Percentiles rank a stretch among this genome's conserved stretches.
phyloP scores from a whole-genome alignment of 1,140 invertebrate genomes.

The Acarapis woodi region DNA sequence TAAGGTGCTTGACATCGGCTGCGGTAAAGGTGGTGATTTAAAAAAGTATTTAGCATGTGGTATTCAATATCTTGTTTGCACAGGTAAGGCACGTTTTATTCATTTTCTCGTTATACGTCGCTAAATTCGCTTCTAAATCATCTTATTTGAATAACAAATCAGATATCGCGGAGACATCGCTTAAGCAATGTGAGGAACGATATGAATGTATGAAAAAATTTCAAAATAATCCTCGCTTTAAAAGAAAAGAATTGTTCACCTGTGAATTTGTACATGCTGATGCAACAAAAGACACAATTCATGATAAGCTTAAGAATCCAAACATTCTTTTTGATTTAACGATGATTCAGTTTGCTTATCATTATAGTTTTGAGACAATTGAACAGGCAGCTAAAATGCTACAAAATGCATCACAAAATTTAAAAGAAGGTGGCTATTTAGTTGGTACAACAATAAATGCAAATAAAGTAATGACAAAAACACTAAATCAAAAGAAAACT shows the following conservation, averaged over 20 bases:
- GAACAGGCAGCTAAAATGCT: constrained; percentile 75
- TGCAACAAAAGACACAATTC: constrained; percentile 38
- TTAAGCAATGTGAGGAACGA: constrained; percentile 32
- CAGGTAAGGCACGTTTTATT: constrained; percentile 18
- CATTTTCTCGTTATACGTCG: neutral
- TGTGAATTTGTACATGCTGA: constrained; percentile 76
- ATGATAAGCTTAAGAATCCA: constrained; percentile 23
- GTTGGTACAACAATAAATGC: constrained; percentile 87
- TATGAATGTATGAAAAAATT: constrained; percentile 11
- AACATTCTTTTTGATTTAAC: constrained; percentile 55
- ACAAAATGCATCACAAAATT: constrained; percentile 57
- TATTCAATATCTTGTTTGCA: constrained; percentile 61
- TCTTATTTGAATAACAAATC: constrained; percentile 9
- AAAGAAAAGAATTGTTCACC: constrained; percentile 30
- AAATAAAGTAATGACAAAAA: constrained; percentile 42
- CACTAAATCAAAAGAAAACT: neutral
- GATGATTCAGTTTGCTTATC: constrained; percentile 87
- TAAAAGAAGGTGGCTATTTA: constrained; percentile 68
- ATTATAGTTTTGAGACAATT: constrained; percentile 48
- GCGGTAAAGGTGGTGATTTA: constrained; percentile 87
- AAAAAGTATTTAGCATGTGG: constrained; percentile 68
- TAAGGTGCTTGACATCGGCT: constrained; percentile 29
- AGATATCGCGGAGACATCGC: constrained; percentile 72
- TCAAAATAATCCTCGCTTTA: constrained; percentile 7
- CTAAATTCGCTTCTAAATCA: neutral